Base-by-base conservation (phyloP, 1,140 invertebrate genomes). In the Leptoteleia sp. region DNA sequence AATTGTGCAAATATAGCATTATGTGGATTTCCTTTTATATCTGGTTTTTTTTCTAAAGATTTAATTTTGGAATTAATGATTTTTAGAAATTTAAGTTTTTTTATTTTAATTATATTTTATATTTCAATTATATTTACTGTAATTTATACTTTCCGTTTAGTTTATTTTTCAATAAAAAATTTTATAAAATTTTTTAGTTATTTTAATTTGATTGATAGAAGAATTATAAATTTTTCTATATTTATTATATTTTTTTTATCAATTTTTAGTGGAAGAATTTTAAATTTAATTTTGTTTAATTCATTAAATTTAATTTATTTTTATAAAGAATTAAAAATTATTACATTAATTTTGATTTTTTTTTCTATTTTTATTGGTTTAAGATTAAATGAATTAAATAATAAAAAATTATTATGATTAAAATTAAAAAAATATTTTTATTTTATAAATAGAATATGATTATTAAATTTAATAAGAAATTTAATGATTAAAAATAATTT, bases 51-150 rank as follows among this genome's bases (percentile, higher is more conserved):
- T 90, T 62, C 91, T 83, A 86, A 91, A 50, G 93, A 94, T 85
- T 90, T 94, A 88, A 92, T 94, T 82, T 94, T 92, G 29, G 93
- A 93, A 9, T 93, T 93, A 92, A 92, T 12, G 9, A 35, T 55
- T 38, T 54, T 25, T 48, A 13, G n/a, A 1, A 93, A 33, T 37
- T 91, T 87, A 92, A 83, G 93, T 94, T 89, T 89, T 81, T 93
- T 94, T 92, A 90, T 92, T 73, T 89, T 93, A 84, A 90, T 94
- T 90, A 92, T 93, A 90, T 89, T 93, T 88, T 92, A 93, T 91
- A 90, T 93, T 81, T 91, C 90, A 48, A 81, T 92, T 84, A 83
- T 91, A 83, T 88, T 89, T 85, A 78, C 83, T 75, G 68, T 91
- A 75, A 70, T 92, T 81, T 92, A 89, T 89, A 17, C 81, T 22